Conservation (phyloP, 2,113 vertebrate genomes). For the Eleginops maclovinus region DNA sequence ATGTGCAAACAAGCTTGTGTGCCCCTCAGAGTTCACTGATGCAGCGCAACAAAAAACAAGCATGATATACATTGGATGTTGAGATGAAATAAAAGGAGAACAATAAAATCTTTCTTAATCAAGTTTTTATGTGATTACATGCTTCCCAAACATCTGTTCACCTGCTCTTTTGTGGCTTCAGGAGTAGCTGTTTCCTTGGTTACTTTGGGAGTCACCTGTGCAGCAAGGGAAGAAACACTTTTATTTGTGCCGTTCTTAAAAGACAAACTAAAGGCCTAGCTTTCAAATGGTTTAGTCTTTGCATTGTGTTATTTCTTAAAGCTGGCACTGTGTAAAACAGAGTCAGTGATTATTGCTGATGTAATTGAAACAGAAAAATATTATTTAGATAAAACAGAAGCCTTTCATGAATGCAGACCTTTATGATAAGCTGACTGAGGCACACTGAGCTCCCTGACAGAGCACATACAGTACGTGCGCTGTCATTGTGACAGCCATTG, state of each 20-base stretch:
- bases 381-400: constrained; percentile 54
- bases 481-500: constrained; percentile 83
- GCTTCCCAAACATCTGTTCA: constrained; percentile 57
- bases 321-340: neutral
- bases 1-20: constrained; percentile 32
- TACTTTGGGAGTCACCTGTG: constrained; percentile 81
- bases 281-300: neutral
- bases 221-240: constrained; percentile 42
- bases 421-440: constrained; percentile 58
- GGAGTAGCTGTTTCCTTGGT: constrained; percentile 78
- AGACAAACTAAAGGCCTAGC: neutral
- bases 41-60: neutral
- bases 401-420: constrained; percentile 59
- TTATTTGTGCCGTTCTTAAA: neutral
- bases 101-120: neutral
- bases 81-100: neutral
- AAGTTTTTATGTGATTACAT: neutral
- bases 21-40: neutral
- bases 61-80: neutral
- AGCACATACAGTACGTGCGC: constrained; percentile 77
- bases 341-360: constrained; percentile 19
- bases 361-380: constrained; percentile 42
- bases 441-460: constrained; percentile 74
- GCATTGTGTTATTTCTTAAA: neutral
- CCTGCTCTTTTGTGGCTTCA: constrained; percentile 83